Base-by-base conservation (phyloP, 2,113 vertebrate genomes). In the Neolamprologus falcicula region DNA sequence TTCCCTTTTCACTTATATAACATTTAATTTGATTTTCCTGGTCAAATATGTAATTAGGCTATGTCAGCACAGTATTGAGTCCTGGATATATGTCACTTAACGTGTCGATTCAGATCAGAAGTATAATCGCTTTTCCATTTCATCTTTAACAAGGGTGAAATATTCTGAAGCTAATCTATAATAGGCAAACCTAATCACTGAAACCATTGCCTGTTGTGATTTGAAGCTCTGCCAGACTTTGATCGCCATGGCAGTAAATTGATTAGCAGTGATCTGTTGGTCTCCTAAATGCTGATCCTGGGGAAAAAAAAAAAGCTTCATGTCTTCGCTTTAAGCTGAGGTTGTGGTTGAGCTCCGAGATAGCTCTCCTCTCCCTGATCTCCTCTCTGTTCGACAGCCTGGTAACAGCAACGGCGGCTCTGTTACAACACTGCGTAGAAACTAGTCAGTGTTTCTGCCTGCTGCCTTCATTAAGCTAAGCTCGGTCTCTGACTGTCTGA, bases 121-220 rank as follows among this genome's bases (percentile, higher is more conserved):
- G 83, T 54, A 82, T 87, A 88, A 93, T 91, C 88, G 88, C 88
- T 92, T 95, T 87, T 89, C 92, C 84, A 92, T 92, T 93, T 90
- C 63, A 91, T 93, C 87, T 92, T 85, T 89, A 94, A 91, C 92
- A 88, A 88, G 93, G 88, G 57, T 87, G 86, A 93, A 93, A 92
- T 94, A 90, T 94, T 94, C 93, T 86, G 83, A 80, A 89, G 89
- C 92, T 92, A 92, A 95, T 94, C 90, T 91, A 83, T 92, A 91
- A 94, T 86, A 86, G 84, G 87, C 85, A 86, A 91, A 95, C 93
- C 92, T 91, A 94, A 93, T 94, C 91, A 87, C 83, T 82, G 86
- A 85, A 87, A 85, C 82, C 66, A 68, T 90, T 86, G 86, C 92
- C 86, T 87, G 85, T 87, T 88, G 81, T 90, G 90, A 93, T 87